Base-by-base conservation (phyloP, 2,797 vertebrate genomes). In the Phrynocephalus vlangalii region DNA sequence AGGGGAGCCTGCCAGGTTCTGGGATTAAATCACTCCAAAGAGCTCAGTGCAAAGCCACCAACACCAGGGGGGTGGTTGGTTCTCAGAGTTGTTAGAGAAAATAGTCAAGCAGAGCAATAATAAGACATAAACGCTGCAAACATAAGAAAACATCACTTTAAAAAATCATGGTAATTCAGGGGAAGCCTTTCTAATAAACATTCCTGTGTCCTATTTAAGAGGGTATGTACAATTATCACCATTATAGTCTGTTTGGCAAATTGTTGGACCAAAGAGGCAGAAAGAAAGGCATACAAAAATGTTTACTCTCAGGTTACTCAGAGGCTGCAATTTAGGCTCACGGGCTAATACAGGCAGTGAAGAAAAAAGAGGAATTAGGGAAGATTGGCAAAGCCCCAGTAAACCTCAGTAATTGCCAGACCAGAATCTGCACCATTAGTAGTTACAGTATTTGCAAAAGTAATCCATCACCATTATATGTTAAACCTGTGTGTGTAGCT, bases 1-100 rank as follows among this genome's bases (percentile, higher is more conserved):
- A 94, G 79, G 91, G 72, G 91, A 94, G 91, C 86, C 92, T 91
- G 90, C 82, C 10, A 94, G 93, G 86, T 95, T 91, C 86, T 82
- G 72, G 38, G 88, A 91, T 94, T 96, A 96, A 96, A 95, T 93
- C 89, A 95, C 95, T 96, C 95, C 95, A 95, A 96, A 96, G 93
- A 94, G 91, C 75, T 95, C 93, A 86, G 94, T 95, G 93, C 92
- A 93, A 94, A 94, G 38, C 30, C 86, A 89, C 93, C 76, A 91
- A 92, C 90, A 83, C 87, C 33, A 87, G 91, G 86, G 81, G 78
- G 92, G 91, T 90, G 93, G 84, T 92, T 66, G 88, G 92, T 83
- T 91, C 87, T 81, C 3, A 8, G 91, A 85, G 87, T 83, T 63
- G 88, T 89, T 93, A 92, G 94, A 91, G 82, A 91, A 87, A 94